Base-by-base conservation (phyloP, 2,113 vertebrate genomes). In the Ptilorrhoa leucosticta region DNA sequence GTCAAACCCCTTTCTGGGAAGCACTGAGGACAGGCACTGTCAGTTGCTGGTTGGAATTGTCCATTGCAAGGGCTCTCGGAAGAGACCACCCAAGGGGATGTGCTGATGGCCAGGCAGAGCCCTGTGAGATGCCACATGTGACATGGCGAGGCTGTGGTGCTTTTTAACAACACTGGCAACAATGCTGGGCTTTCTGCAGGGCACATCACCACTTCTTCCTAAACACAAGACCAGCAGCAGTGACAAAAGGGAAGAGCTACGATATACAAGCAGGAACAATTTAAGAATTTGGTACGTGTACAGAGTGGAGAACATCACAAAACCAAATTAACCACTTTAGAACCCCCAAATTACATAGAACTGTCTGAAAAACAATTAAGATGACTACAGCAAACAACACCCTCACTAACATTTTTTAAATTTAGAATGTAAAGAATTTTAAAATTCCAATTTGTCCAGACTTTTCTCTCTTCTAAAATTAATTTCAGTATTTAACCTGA, bases 131-230 rank as follows among this genome's bases (percentile, higher is more conserved):
- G 69, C 17, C 6, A 4, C 20, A 12, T 1, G 8, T 4, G 19
- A 21, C 56, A 30, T 0, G 2, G 40, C 3, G 15, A 42, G 11
- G 11, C 24, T 37, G 21, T 3, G 13, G 12, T 30, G n/a, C 42
- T 66, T 81, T 94, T 35, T 30, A 70, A 30, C 22, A 51, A 12
- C 4, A 22, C 40, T 24, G 24, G 33, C 53, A 27, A 64, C 7
- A 24, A 5, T 0, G 19, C 21, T 69, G 50, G 9, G 8, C 17
- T 72, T 54, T 9, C 31, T 24, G 9, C 13, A 45, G 13, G 31
- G 35, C 70, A 45, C 26, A 35, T 50, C 37, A 30, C 30, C 35
- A 12, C 54, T 39, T 51, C 30, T 71, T 71, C 21, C 56, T 71
- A 53, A 71, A 81, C 30, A 65, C 37, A 69, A 65, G 22, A 28